These are phyloP conservation scores for Apostichopus leukothele DNA, from an alignment of 53 echinoderm and acorn worm species.

Conservation along the genomic window DNA sequence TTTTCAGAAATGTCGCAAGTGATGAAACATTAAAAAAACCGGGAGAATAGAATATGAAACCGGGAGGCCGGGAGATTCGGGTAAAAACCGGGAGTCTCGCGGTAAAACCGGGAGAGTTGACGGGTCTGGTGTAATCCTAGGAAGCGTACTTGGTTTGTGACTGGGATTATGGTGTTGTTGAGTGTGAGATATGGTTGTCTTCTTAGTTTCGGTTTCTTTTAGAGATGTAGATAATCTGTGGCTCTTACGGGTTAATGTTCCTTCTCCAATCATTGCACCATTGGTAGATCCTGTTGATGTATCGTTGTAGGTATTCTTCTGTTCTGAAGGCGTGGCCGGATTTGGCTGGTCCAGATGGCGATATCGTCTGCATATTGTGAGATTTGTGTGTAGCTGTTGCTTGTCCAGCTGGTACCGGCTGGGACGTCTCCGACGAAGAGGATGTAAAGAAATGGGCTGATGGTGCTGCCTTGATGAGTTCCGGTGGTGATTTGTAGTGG, in stretches of 20 bases:
- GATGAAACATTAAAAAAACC: too few species aligned
- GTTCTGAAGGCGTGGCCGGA: too few species aligned
- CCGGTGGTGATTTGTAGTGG: slow-evolving; percentile 22
- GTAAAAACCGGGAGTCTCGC: too few species aligned
- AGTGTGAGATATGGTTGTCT: not conserved
- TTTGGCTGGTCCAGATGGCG: slow-evolving; percentile 5
- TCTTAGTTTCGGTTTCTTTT: not conserved
- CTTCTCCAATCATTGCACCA: slow-evolving; percentile 28
- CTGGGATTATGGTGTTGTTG: not conserved
- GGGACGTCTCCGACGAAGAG: not conserved
- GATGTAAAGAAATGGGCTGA: slow-evolving; percentile 21
- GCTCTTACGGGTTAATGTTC: not conserved
- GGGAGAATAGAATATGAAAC: too few species aligned
- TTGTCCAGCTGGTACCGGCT: not conserved
- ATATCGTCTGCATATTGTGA: slow-evolving; percentile 32
- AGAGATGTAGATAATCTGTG: not conserved
- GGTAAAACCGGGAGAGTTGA: too few species aligned
- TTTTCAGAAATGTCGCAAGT: too few species aligned
- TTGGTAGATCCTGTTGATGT: not conserved
- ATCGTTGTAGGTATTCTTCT: not conserved
- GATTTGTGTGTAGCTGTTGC: not conserved
- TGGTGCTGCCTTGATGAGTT: slow-evolving; percentile 30
- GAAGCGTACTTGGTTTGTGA: not conserved
- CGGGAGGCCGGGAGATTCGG: too few species aligned
- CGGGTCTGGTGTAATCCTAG: not conserved